Evolutionary conservation across 2,888 invertebrate species (phyloP).

Genomic region (Oxycera nigricornis): DNA sequence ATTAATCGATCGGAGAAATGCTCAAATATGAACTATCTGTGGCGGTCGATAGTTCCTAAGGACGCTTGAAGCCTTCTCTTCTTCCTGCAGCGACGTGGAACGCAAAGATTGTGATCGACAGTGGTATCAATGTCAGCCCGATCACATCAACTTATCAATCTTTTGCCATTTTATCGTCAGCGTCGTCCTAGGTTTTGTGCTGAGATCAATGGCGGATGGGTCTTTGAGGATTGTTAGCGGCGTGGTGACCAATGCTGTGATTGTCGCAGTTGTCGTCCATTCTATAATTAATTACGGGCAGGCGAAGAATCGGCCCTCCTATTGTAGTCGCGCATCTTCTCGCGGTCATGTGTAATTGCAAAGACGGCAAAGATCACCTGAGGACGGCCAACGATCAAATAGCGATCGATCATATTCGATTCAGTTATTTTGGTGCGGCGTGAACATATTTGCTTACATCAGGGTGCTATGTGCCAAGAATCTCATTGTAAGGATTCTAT

Average conservation of each 20-base stretch:
- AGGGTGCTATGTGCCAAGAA: constrained; percentile 31
- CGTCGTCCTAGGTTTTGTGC: not conserved
- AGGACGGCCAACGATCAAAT: constrained; percentile 27
- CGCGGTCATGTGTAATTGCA: not conserved
- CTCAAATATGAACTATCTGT: constrained; percentile 24
- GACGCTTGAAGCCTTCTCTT: not conserved
- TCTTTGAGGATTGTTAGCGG: not conserved
- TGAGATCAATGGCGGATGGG: not conserved
- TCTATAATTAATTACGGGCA: constrained; percentile 26
- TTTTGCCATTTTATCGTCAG: constrained; percentile 19
- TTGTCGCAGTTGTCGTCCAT: not conserved
- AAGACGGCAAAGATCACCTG: constrained; percentile 15
- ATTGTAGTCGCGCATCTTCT: not conserved
- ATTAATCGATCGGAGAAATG: constrained; percentile 45
- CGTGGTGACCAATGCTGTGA: no score
- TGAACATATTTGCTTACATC: constrained; percentile 17
- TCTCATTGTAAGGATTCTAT: constrained; percentile 37
- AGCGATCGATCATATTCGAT: constrained; percentile 37
- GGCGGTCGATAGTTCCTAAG: not conserved
- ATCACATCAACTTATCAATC: constrained; percentile 32
- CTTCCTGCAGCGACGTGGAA: not conserved
- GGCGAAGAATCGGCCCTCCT: not conserved
- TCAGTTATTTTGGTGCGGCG: constrained; percentile 5
- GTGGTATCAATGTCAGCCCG: constrained; percentile 25
- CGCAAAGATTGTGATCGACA: not conserved